Evolutionary conservation across 1,140 invertebrate species (phyloP), one percentile per base, ranked within the genome.

Genomic region (Neodiprion fabricii): DNA sequence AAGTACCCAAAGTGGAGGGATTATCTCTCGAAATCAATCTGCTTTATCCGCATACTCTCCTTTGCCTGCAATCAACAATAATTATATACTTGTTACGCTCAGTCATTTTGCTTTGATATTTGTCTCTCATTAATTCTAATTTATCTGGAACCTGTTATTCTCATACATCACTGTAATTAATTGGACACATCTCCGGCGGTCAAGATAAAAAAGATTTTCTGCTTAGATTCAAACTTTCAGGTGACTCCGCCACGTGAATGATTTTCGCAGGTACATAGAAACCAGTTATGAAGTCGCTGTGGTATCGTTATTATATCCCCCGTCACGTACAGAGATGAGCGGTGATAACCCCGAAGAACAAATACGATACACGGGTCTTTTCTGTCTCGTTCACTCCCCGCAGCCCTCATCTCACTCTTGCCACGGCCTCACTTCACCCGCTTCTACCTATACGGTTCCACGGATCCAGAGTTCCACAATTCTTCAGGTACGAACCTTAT

Each of bases 291-390:
- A 61, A 61, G n/a, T 12, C 53, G 11, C n/a, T 12, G 53, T 61
- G n/a, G 53, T 61, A 61, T 61, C 53, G 53, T 61, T 61, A 61
- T 61, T 61, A 61, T 61, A 61, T 61, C 53, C 53, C 53, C 53
- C 53, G 53, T 61, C 53, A 61, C 53, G 53, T 61, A 61, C 53
- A 61, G 53, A 61, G 53, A 61, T 61, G 53, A 61, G 53, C 53
- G 53, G 53, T 61, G 53, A 61, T 61, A 61, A 61, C 53, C 53
- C 53, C 53, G 53, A 61, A 61, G 53, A 61, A 61, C 53, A 61
- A 61, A 61, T 61, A 61, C 53, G 53, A 61, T 61, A 61, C 53
- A 61, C 53, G 53, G n/a, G 53, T 61, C 53, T 61, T 61, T 17
- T 61, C 53, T 17, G 5, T 17, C 53, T 61, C n/a, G 4, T 17